Evolutionary conservation across 1,140 invertebrate genomes (phyloP).

Genomic region (Drosophila sproati): DNA sequence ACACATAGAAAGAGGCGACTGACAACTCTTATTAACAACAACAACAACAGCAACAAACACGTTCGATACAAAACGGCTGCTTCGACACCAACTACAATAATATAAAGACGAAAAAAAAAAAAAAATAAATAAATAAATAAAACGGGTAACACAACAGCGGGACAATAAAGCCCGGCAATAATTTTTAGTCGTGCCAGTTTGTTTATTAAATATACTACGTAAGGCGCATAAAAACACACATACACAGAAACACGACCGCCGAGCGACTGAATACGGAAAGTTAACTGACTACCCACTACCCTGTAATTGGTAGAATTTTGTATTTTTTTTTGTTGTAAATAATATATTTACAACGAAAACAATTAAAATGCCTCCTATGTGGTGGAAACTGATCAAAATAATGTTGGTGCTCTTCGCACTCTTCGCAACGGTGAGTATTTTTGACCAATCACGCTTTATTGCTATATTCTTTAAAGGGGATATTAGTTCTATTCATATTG

Average conservation of each 20-base stretch:
- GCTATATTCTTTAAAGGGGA: neutral
- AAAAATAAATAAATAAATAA: slow-evolving; percentile 24
- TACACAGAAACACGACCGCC: slow-evolving; percentile 8
- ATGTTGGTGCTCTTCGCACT: slow-evolving; percentile 61
- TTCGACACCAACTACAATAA: slow-evolving; percentile 40
- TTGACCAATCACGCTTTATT: neutral
- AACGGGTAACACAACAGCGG: slow-evolving; percentile 19
- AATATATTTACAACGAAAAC: neutral
- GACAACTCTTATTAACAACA: slow-evolving; percentile 45
- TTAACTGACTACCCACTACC: slow-evolving; percentile 19
- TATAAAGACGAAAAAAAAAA: slow-evolving; percentile 24
- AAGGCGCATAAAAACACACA: slow-evolving; percentile 48
- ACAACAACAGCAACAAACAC: slow-evolving; percentile 32
- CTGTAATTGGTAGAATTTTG: neutral
- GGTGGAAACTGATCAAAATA: slow-evolving; percentile 63
- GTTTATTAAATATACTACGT: slow-evolving; percentile 71
- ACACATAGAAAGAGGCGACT: slow-evolving; percentile 36
- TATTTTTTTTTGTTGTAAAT: slow-evolving; percentile 31
- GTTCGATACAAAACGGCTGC: slow-evolving; percentile 20
- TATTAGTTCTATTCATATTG: neutral
- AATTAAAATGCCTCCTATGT: slow-evolving; percentile 59
- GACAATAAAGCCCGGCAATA: slow-evolving; percentile 67
- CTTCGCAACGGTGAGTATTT: slow-evolving; percentile 62
- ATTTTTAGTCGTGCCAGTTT: slow-evolving; percentile 77
- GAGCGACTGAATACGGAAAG: neutral